These are phyloP conservation scores for Tangara arthus DNA, from an alignment of 2,797 vertebrate species.

Conservation along the genomic window DNA sequence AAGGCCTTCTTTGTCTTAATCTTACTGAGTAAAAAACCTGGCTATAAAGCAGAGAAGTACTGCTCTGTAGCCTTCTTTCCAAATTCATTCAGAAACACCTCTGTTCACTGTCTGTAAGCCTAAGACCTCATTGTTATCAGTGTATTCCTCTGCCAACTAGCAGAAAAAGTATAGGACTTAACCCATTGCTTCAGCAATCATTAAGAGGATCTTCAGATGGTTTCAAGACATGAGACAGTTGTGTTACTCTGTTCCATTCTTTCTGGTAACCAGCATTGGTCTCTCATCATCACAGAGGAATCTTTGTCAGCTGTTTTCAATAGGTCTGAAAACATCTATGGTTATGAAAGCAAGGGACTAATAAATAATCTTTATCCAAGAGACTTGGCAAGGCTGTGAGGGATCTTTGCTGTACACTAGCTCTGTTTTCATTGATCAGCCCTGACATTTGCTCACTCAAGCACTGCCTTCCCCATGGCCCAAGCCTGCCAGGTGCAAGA, in stretches of 20 bases:
- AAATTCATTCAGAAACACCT: not conserved
- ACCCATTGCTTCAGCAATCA: not conserved
- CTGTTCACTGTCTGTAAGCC: not conserved
- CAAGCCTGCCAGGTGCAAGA: not conserved
- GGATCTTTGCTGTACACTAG: not conserved
- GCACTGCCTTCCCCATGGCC: not conserved
- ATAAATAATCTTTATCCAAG: not conserved
- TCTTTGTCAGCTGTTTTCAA: not conserved
- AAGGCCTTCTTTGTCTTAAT: not conserved
- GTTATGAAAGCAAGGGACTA: not conserved
- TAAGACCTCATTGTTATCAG: not conserved
- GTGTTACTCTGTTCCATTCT: not conserved
- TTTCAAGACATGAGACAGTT: not conserved
- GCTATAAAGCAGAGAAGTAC: not conserved
- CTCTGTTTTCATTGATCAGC: not conserved
- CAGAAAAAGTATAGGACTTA: not conserved
- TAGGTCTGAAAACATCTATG: not conserved
- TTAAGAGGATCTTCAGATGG: not conserved
- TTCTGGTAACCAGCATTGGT: not conserved
- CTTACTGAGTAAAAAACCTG: constrained; percentile 26
- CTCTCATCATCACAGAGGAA: not conserved
- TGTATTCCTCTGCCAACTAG: not conserved
- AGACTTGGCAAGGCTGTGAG: not conserved
- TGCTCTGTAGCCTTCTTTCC: not conserved
- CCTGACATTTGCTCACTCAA: not conserved